Base-by-base conservation (phyloP, 1,140 invertebrate genomes). In the Papilio aristodemus region DNA sequence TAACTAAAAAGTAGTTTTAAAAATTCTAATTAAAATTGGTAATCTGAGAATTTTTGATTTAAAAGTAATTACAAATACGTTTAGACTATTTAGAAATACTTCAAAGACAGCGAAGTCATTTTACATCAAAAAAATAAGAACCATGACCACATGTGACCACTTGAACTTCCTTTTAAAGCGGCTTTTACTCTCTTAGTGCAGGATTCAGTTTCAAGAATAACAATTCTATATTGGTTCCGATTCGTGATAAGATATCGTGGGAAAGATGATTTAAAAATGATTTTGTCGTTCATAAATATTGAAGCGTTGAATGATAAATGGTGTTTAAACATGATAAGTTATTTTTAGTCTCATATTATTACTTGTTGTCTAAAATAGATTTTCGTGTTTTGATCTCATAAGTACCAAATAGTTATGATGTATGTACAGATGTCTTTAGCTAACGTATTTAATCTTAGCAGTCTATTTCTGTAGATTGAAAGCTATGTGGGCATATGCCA, bases 91-190 rank as follows among this genome's bases (percentile, higher is more conserved):
- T 22, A n/a, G 10, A 50, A 22, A 13, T 39, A 13, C 19, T 11
- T 22, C 0, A 25, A 54, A 22, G 22, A 54, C n/a, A 19, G 43
- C 9, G 10, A 6, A 46, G 46, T 54, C 46, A 13, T 13, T 9
- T 25, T 54, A 54, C 19, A 54, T 54, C 2, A 22, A 54, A 50
- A 54, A 22, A 22, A 10, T 54, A 22, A 75, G 72, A 79, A 71
- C 70, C 72, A 36, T 67, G 63, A 68, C 72, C 77, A 76, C 72
- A 75, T 76, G 77, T 74, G 72, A 72, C 68, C 70, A 71, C 70
- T 79, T 72, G 70, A 79, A 71, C 59, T 69, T 74, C 75, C 60
- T 43, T 69, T 69, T 63, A 27, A 59, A 69, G 43, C 17, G 0
- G 19, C 19, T 54, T 54, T 54, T 54, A 54, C 46, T 22, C 8